Evolutionary conservation across 2,113 vertebrate species (phyloP).

Genomic region (Tretioscincus oriximinensis): DNA sequence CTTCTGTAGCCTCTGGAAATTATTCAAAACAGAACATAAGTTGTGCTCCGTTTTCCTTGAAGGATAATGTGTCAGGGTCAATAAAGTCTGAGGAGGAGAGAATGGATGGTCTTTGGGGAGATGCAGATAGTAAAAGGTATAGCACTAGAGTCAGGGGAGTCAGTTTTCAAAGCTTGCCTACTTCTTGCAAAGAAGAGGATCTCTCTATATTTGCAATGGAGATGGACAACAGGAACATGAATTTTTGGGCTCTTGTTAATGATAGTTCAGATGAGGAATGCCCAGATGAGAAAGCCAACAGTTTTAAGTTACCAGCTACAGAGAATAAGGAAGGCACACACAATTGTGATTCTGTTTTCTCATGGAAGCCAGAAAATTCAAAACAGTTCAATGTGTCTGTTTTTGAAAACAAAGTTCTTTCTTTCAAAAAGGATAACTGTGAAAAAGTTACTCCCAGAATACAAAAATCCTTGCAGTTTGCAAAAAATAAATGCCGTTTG

Average conservation of each 20-base stretch:
- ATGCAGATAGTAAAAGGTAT: not conserved
- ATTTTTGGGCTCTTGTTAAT: slow-evolving; percentile 38
- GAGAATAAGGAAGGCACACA: not conserved
- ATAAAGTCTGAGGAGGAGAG: not conserved
- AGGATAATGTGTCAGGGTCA: not conserved
- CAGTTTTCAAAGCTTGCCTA: not conserved
- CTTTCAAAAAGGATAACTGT: not conserved
- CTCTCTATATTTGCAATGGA: not conserved
- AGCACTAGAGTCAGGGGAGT: not conserved
- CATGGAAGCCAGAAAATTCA: not conserved
- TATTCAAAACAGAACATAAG: not conserved
- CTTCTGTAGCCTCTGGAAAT: not conserved
- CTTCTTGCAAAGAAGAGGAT: slow-evolving; percentile 1
- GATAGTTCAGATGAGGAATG: slow-evolving; percentile 42
- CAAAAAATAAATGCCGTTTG: not conserved
- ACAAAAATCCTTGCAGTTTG: not conserved
- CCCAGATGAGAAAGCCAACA: not conserved
- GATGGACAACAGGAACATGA: not conserved
- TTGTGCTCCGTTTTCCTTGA: slow-evolving; percentile 1
- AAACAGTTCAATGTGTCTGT: not conserved
- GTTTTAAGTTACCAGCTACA: not conserved
- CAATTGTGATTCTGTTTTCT: not conserved
- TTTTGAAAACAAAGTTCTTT: not conserved
- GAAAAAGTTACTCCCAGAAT: not conserved
- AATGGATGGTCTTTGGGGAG: not conserved